Conservation (phyloP, 1,140 invertebrate species). For the Aricia agestis region DNA sequence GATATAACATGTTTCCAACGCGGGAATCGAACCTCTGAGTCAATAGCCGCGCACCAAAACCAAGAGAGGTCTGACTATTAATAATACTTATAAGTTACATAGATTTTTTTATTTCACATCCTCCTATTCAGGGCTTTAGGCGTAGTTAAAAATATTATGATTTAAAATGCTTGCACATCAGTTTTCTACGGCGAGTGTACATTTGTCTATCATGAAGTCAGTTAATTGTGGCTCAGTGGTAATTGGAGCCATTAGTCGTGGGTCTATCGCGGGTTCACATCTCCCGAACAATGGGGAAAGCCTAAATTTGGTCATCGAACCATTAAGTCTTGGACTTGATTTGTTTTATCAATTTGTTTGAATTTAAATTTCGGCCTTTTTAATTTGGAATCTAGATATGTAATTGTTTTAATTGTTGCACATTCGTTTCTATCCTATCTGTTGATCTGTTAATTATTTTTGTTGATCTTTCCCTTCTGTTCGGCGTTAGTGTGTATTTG, state of each 20-base stretch:
- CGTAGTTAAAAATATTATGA: too few relatives aligned
- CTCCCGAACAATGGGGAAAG: conserved; percentile 57
- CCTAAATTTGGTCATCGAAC: conserved; percentile 45
- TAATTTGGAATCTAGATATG: conserved; percentile 7
- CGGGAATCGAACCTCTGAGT: too few relatives aligned
- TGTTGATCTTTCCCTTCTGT: not conserved
- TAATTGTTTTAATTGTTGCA: conserved; percentile 8
- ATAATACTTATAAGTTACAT: too few relatives aligned
- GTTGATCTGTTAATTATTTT: not conserved
- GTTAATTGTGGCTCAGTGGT: conserved; percentile 55
- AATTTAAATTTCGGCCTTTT: conserved; percentile 29
- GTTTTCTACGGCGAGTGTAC: not conserved
- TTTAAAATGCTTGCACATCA: too few relatives aligned
- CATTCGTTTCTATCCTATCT: not conserved
- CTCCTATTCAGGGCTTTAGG: too few relatives aligned
- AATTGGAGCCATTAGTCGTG: conserved; percentile 69
- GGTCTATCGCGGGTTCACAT: conserved; percentile 44
- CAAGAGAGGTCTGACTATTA: too few relatives aligned
- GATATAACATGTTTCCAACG: too few relatives aligned
- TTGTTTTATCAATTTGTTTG: conserved; percentile 32
- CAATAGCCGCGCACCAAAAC: too few relatives aligned
- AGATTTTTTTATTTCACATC: too few relatives aligned
- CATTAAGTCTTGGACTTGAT: conserved; percentile 43
- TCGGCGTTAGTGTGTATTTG: not conserved
- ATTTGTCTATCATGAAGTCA: conserved; percentile 55